Conservation (phyloP, 2,888 invertebrate genomes). For the Apodemia zela region DNA sequence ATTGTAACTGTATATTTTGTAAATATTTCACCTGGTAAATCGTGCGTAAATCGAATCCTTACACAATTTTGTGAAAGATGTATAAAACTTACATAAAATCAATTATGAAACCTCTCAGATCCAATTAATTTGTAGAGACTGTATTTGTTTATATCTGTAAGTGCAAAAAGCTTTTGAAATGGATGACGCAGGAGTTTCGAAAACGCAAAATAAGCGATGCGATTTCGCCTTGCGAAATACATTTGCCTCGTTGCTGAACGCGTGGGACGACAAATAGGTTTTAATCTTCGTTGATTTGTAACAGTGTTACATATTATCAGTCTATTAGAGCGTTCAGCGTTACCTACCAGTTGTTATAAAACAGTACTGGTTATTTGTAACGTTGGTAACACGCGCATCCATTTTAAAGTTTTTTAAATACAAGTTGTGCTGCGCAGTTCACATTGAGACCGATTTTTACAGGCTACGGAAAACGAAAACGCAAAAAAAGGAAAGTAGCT, state of each 20-base stretch:
- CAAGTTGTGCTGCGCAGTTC: too few relatives aligned
- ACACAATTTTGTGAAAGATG: slow-evolving; percentile 1
- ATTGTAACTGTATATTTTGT: background rate
- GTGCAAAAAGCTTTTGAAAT: slow-evolving; percentile 56
- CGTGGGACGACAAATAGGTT: slow-evolving; percentile 75
- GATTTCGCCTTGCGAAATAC: slow-evolving; percentile 74
- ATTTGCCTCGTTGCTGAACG: slow-evolving; percentile 67
- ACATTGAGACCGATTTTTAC: too few relatives aligned
- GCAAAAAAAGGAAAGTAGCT: too few relatives aligned
- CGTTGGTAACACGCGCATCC: background rate
- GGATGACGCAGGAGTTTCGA: slow-evolving; percentile 77
- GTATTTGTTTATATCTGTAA: slow-evolving; percentile 34
- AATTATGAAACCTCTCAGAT: slow-evolving; percentile 1
- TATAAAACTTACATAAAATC: slow-evolving; percentile 9
- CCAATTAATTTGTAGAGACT: slow-evolving; percentile 21
- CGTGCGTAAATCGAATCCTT: slow-evolving; percentile 1
- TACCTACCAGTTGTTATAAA: slow-evolving; percentile 8
- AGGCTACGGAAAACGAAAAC: too few relatives aligned
- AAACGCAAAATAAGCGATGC: slow-evolving; percentile 77
- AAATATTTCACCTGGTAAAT: background rate
- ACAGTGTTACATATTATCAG: slow-evolving; percentile 37
- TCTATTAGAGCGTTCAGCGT: slow-evolving; percentile 18
- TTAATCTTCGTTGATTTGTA: slow-evolving; percentile 58
- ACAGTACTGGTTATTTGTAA: background rate
- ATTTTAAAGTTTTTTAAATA: background rate